Evolutionary conservation across 2,113 vertebrate genomes (phyloP), one percentile per base, ranked within the genome.

Genomic region (Brachyhypopomus occidentalis): DNA sequence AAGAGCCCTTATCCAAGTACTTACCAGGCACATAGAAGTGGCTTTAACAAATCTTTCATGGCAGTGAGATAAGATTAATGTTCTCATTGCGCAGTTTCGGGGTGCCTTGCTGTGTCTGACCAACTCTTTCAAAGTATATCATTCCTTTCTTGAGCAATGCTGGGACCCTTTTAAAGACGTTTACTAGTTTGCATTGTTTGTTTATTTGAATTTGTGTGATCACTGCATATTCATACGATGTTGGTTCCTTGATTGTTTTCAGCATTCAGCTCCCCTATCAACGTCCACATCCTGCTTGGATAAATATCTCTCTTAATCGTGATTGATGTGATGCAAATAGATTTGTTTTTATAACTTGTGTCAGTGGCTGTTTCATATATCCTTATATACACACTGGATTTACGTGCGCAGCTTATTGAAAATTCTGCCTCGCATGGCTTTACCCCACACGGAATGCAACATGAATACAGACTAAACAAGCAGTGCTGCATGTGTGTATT

Each of bases 1-100:
- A 84, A 72, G 66, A 72, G 22, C 41, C 45, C 48, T 62, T 77
- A 82, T 84, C 34, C 75, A 48, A 75, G 58, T 63, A 64, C 79
- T 76, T 63, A 27, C 66, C 9, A 27, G 11, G 64, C 69, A 30
- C 20, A 23, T 1, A 63, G 52, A 60, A 22, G 34, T 78, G 78
- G 79, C 63, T 81, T 81, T 74, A 67, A 72, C 20, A 45, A 36
- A 52, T 34, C 36, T 74, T 83, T 80, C 38, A 77, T 22, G 69
- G 27, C 30, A 70, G 22, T 70, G 12, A 56, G 30, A 75, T 23
- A 58, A 84, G 22, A 38, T 66, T 38, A 59, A 77, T 67, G 62
- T 27, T 11, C 22, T 25, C 67, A 17, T 19, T 34, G 25, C 58
- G 38, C 41, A 79, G 41, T 58, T 58, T 12, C 27, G 12, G 16